Percentiles rank a stretch among this genome's conserved stretches.
These are phyloP conservation scores for Morelia viridis DNA, from an alignment of 2,797 vertebrate genomes.

Conservation along the genomic window DNA sequence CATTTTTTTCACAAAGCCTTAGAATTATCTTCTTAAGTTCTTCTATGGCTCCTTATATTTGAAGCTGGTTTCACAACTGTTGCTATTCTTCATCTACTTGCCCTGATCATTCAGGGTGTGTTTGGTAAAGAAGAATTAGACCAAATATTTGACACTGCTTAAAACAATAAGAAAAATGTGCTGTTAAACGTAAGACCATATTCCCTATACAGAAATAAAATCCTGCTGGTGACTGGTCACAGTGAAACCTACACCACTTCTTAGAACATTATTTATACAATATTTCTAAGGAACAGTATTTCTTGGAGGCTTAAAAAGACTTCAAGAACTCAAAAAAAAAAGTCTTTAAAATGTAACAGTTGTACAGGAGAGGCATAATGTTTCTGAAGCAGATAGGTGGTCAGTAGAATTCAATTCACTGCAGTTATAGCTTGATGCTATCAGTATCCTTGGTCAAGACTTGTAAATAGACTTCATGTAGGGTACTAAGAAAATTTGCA, in stretches of 20 bases:
- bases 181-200: conserved; percentile 55
- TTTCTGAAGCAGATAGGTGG: conserved; percentile 61
- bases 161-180: conserved; percentile 63
- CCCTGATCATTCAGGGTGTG: conserved; percentile 27
- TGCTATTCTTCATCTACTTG: conserved; percentile 33
- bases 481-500: conserved; percentile 86
- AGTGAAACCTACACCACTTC: conserved; percentile 75
- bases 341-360: conserved; percentile 63
- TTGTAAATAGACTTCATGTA: conserved; percentile 93
- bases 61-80: conserved; percentile 40
- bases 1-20: background rate
- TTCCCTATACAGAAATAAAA: conserved; percentile 63
- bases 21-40: conserved; percentile 12
- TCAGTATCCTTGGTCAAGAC: conserved; percentile 85
- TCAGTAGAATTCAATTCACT: conserved; percentile 44
- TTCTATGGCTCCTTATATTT: conserved; percentile 43
- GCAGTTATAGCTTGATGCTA: conserved; percentile 83
- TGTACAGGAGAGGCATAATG: conserved; percentile 66
- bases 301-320: conserved; percentile 68
- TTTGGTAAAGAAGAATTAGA: conserved; percentile 46
- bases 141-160: conserved; percentile 52
- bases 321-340: conserved; percentile 68
- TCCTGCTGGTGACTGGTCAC: conserved; percentile 79
- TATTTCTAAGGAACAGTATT: conserved; percentile 67
- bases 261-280: conserved; percentile 69